Base-by-base conservation (phyloP, 2,113 vertebrate species). In the Aramus guarauna region DNA sequence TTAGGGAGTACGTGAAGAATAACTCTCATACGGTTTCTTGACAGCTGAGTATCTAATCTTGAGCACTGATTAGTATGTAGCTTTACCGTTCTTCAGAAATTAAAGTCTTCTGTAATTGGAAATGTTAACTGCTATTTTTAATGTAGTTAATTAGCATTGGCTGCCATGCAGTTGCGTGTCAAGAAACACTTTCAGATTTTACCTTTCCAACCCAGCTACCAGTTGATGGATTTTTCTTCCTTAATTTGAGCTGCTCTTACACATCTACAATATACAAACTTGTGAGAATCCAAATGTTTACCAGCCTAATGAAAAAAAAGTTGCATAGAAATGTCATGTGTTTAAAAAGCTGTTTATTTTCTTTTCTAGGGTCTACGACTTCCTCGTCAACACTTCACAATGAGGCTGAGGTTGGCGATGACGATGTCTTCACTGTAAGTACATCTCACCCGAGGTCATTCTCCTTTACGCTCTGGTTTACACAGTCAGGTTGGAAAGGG, bases 341-440 rank as follows among this genome's bases (percentile, higher is more conserved):
- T 43, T 88, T 53, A 74, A 69, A 80, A 92, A 43, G 19, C 37
- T 71, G 19, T 20, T 45, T 23, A 16, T 84, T 50, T 26, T 59
- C 88, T 97, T 94, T 94, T 32, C 64, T 89, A 99, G 99, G 99
- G 89, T 99, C 99, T 85, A 99, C 99, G 0, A 99, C 99, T 90
- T 99, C 99, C 86, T 99, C 99, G 3, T 99, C 99, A 89, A 99
- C 99, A 11, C 98, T 99, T 97, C 99, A 99, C 96, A 99, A 99
- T 1, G 99, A 99, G 97, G 98, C 99, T 6, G 99, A 99, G 96
- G 98, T 99, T 13, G 99, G 99, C 0, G 99, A 99, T 27, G 99
- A 99, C 43, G 99, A 99, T 50, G 99, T 99, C 93, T 99, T 99
- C 96, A 99, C 99, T 66, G 99, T 99, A 96, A 99, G 99, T 98